phyloP scores from a whole-genome alignment of 1,140 invertebrate species.

The Camponotus floridanus region DNA sequence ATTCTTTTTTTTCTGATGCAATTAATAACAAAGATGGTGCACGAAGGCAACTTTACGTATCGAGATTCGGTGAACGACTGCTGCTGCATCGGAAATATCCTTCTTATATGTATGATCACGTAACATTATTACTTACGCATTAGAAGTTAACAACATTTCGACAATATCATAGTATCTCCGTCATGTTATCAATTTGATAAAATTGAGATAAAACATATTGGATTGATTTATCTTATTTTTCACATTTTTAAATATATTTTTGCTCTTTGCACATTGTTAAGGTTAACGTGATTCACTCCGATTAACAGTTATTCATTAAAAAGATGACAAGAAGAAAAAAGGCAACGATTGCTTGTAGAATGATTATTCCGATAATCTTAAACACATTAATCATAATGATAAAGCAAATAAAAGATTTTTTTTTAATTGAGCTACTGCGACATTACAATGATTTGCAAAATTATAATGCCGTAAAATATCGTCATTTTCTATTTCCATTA shows the following conservation, averaged over 20 bases:
- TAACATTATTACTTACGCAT: neutral
- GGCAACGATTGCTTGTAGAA: neutral
- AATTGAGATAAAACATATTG: neutral
- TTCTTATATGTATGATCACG: neutral
- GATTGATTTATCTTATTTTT: neutral
- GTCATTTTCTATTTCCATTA: neutral
- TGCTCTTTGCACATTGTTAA: neutral
- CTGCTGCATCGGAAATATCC: neutral
- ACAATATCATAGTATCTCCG: too few species aligned
- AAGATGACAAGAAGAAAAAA: neutral
- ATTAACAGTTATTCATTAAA: neutral
- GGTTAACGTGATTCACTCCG: neutral
- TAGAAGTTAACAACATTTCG: neutral
- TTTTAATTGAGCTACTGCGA: neutral
- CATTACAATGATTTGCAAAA: neutral
- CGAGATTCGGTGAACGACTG: neutral
- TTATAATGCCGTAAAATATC: neutral
- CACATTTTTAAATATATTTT: neutral
- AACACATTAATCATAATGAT: neutral
- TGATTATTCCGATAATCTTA: neutral
- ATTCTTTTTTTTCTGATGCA: neutral
- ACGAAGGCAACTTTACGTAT: neutral
- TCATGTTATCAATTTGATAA: neutral
- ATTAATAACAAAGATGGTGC: neutral
- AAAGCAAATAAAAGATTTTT: neutral